A percentile compares a stretch with the other conserved stretches of the same genome.
These are phyloP conservation scores for Gymnoscopelus microlampas DNA, from an alignment of 2,797 vertebrate genomes.

Conservation along the genomic window DNA sequence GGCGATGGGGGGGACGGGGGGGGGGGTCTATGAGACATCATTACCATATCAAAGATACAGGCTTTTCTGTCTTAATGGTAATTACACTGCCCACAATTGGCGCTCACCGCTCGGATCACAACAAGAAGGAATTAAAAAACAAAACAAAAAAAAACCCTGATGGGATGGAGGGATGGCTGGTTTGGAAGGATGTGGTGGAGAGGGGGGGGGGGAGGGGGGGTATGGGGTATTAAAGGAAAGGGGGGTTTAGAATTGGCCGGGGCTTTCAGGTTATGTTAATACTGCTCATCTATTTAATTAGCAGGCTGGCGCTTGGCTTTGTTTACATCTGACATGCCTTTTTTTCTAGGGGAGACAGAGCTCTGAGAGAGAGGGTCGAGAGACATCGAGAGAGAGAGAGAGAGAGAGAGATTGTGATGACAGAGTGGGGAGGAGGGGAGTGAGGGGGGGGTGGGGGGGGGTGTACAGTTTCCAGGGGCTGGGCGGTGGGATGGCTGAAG, in stretches of 20 bases:
- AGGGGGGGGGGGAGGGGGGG: slow-evolving; percentile 61
- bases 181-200: slow-evolving; percentile 46
- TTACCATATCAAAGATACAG: slow-evolving; percentile 97
- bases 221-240: slow-evolving; percentile 54
- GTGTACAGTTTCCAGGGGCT: slow-evolving; percentile 19
- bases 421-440: slow-evolving; percentile 19
- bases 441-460: slow-evolving; percentile 19
- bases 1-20: slow-evolving; percentile 37
- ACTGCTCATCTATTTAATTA: slow-evolving; percentile 89
- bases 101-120: slow-evolving; percentile 92
- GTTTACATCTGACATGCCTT: slow-evolving; percentile 83
- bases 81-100: slow-evolving; percentile 96
- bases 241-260: slow-evolving; percentile 83
- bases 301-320: slow-evolving; percentile 77
- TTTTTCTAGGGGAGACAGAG: slow-evolving; percentile 65
- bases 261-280: slow-evolving; percentile 91
- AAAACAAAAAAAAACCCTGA: slow-evolving; percentile 6
- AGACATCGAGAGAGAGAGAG: slow-evolving; percentile 13
- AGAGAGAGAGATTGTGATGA: slow-evolving; percentile 33
- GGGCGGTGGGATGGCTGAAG: slow-evolving; percentile 59
- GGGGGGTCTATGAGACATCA: slow-evolving; percentile 86
- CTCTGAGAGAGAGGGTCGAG: slow-evolving; percentile 36
- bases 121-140: slow-evolving; percentile 83
- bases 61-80: slow-evolving; percentile 93
- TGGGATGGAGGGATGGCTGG: not conserved